Base-by-base conservation (phyloP, 2,888 invertebrate species). In the Lepidochrysops patricia region DNA sequence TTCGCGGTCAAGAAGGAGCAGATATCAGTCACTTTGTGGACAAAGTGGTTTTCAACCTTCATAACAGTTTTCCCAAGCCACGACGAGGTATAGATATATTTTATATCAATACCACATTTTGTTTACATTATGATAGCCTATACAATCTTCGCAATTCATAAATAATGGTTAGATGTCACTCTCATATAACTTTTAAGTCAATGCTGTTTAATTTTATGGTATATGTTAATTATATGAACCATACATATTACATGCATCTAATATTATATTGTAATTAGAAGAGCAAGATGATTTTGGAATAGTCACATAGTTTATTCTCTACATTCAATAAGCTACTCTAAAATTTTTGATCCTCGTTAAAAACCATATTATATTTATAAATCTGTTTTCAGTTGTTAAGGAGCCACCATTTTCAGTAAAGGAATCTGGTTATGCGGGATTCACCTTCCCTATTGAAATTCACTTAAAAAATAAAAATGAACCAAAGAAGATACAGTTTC, bases 371-470 rank as follows among this genome's bases (percentile, higher is more conserved):
- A n/a, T n/a, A n/a, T n/a, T n/a, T n/a, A n/a, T n/a, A n/a, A n/a
- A n/a, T n/a, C 67, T 65, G 64, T 67, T 92, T 93, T 57, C 90
- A 97, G 97, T 95, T 70, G 90, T 96, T 2, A 97, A 96, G 75
- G 96, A 97, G 67, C 97, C 98, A 57, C 98, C 98, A 2, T 98
- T 96, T 84, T 88, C 92, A 57, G 92, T 98, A 29, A 94, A 94
- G 70, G 98, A 98, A 80, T 95, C 96, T n/a, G 98, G 98, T 4
- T 98, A 98, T 91, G 98, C 97, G 62, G 97, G 98, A 32, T 98
- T 98, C 80, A 90, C 92, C 56, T 90, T 98, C 62, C 95, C 95
- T 0, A 97, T 98, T 72, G 97, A 98, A 75, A 94, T 98, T 68
- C 94, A 96, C 80, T 90, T 97, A 67, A 95, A 93, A 70, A 97